phyloP scores from a whole-genome alignment of 1,140 invertebrate genomes.

The Potamilus streckersoni region DNA sequence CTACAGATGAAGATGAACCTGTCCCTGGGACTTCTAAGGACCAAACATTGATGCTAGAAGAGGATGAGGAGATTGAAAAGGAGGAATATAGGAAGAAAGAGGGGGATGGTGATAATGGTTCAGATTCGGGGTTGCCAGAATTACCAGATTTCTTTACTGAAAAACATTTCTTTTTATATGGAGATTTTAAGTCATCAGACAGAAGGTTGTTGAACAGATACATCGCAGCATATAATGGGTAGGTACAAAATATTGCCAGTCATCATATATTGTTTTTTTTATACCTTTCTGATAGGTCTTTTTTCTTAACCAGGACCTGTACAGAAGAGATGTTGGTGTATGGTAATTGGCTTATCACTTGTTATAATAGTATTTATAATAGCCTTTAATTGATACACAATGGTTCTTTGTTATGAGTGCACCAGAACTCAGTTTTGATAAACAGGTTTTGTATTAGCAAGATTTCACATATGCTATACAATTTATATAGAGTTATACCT shows the following conservation, averaged over 20 bases:
- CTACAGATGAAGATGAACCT: constrained; percentile 59
- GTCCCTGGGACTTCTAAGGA: background rate
- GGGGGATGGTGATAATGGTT: constrained; percentile 35
- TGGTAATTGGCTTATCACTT: too few relatives aligned
- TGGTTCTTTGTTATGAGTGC: too few relatives aligned
- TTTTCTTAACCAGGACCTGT: too few relatives aligned
- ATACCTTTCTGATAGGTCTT: background rate
- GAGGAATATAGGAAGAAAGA: constrained; percentile 1
- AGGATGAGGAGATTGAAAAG: constrained; percentile 1
- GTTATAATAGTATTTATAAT: too few relatives aligned
- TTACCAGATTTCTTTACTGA: constrained; percentile 64
- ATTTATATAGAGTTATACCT: too few relatives aligned
- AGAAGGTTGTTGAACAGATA: constrained; percentile 54
- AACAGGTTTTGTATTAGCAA: too few relatives aligned
- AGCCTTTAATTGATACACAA: too few relatives aligned
- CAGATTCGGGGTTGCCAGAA: constrained; percentile 60
- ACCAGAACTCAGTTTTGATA: too few relatives aligned
- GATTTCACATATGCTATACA: too few relatives aligned
- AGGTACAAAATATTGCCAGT: constrained; percentile 2
- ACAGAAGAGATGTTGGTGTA: too few relatives aligned
- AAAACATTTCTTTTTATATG: constrained; percentile 67
- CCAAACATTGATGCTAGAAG: constrained; percentile 8
- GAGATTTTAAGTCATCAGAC: constrained; percentile 50
- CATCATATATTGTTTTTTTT: constrained; percentile 9
- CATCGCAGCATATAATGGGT: constrained; percentile 66